A percentile compares a stretch with the other conserved stretches of the same genome.
Evolutionary conservation across 2,888 invertebrate species (phyloP).

Genomic region (Aspidiotus rigidus): DNA sequence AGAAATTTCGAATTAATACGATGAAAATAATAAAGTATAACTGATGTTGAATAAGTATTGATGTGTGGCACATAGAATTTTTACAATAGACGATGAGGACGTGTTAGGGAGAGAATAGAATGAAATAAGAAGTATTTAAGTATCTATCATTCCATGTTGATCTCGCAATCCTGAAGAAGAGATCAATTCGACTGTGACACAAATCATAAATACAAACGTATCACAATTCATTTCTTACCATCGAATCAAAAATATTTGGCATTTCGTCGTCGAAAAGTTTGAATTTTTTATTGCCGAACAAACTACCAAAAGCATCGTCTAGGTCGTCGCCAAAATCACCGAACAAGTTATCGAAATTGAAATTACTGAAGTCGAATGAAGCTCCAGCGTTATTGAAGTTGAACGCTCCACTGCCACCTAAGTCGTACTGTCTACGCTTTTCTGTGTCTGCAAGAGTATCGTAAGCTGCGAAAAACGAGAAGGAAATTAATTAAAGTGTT

Average conservation of each 20-base stretch:
- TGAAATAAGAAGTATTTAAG: no score
- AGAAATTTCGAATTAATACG: no score
- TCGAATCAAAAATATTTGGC: conserved; percentile 14
- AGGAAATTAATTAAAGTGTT: neutral
- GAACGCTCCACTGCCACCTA: neutral
- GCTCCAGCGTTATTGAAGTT: neutral
- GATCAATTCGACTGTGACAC: no score
- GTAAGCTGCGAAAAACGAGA: conserved; percentile 16
- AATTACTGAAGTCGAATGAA: conserved; percentile 11
- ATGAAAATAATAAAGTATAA: no score
- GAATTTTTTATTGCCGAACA: conserved; percentile 12
- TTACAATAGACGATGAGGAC: no score
- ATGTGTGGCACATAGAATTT: no score
- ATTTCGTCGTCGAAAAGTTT: conserved; percentile 16
- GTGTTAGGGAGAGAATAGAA: no score
- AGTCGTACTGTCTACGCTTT: conserved; percentile 28
- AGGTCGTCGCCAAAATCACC: conserved; percentile 8
- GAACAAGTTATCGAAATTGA: conserved; percentile 28
- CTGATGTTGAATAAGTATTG: no score
- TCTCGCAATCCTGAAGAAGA: no score
- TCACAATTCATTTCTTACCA: no score
- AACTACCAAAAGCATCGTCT: conserved; percentile 5
- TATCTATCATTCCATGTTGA: no score
- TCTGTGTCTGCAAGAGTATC: conserved; percentile 22
- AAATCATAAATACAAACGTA: no score